phyloP scores from a whole-genome alignment of 2,113 vertebrate species.

The Ornithorhynchus anatinus region DNA sequence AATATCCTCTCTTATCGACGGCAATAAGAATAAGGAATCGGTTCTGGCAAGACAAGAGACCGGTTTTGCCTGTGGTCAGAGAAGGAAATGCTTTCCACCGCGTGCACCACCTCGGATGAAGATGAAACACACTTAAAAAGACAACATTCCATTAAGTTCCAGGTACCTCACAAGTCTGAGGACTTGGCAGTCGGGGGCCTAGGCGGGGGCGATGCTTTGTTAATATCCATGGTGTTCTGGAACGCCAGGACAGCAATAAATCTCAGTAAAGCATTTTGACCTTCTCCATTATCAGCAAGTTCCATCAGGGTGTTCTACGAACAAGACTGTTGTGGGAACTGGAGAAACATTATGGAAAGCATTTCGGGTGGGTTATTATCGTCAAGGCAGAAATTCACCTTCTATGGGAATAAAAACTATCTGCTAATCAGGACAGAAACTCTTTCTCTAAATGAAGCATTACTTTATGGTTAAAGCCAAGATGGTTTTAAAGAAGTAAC shows the following conservation, averaged over 20 bases:
- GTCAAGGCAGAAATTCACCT: not conserved
- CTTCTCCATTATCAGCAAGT: not conserved
- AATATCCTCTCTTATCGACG: conserved; percentile 4
- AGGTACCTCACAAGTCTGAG: not conserved
- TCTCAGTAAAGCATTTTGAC: not conserved
- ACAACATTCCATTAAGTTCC: conserved; percentile 27
- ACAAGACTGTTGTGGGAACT: not conserved
- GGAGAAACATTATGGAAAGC: conserved; percentile 1
- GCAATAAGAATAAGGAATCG: not conserved
- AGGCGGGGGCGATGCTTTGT: not conserved
- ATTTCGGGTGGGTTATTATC: not conserved
- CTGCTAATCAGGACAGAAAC: no score
- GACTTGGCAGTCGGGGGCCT: not conserved
- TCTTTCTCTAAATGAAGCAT: no score
- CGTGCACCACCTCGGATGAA: not conserved
- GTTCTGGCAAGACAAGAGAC: conserved; percentile 16
- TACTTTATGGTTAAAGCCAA: no score
- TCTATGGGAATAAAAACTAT: no score
- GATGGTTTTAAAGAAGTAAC: no score
- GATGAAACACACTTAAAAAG: not conserved
- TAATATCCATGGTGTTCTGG: not conserved
- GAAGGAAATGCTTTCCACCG: conserved; percentile 16
- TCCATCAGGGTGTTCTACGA: conserved; percentile 6
- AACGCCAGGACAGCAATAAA: accelerated
- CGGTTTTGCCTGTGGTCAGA: not conserved